Evolutionary conservation across 2,797 vertebrate species (phyloP).

Genomic region (Gobionotothen gibberifrons): DNA sequence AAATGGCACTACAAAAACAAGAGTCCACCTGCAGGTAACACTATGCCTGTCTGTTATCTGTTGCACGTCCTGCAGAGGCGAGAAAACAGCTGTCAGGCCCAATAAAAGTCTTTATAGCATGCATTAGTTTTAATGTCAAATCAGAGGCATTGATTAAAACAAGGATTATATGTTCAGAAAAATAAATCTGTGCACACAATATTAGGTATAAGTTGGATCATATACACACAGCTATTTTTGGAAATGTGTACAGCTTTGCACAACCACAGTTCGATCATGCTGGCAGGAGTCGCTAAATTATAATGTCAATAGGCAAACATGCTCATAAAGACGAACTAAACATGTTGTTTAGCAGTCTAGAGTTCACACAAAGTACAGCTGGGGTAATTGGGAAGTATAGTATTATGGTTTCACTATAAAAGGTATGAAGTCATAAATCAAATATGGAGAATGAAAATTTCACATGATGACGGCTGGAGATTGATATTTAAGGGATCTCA

Average conservation of each 20-base stretch:
- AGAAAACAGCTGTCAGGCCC: constrained; percentile 25
- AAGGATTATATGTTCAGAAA: neutral
- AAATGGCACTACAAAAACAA: constrained; percentile 16
- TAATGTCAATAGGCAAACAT: neutral
- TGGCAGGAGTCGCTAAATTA: neutral
- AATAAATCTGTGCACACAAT: neutral
- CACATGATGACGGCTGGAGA: neutral
- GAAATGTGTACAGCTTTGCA: no score
- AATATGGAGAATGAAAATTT: neutral
- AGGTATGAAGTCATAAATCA: no score
- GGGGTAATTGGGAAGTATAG: neutral
- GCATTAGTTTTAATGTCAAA: neutral
- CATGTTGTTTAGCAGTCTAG: no score
- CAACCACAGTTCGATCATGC: neutral
- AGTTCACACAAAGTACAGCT: neutral
- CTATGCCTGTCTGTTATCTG: constrained; percentile 17
- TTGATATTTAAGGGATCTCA: neutral
- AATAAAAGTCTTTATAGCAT: neutral
- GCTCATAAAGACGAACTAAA: neutral
- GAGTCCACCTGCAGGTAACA: constrained; percentile 52
- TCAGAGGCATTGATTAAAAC: neutral
- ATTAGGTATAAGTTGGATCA: neutral
- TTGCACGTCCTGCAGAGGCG: constrained; percentile 18
- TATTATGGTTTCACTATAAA: no score
- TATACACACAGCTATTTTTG: no score